Conservation (phyloP, 35 echinoderm and acorn worm genomes). For the Strongylocentrotus purpuratus region DNA sequence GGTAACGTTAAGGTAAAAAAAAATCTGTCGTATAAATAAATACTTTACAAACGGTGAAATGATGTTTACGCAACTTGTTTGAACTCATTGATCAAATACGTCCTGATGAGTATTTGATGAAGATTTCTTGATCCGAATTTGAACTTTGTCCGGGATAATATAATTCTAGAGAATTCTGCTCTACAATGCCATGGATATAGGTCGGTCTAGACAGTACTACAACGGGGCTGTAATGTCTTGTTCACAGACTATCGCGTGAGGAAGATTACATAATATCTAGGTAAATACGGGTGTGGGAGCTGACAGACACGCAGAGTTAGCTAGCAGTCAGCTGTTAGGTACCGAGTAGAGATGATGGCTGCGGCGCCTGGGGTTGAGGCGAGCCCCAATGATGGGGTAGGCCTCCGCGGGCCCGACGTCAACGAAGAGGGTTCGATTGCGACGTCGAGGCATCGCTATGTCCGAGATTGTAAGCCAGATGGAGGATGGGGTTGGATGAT, state of each 20-base stretch:
- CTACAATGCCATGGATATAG: too few relatives aligned
- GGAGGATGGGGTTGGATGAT: slow-evolving; percentile 58
- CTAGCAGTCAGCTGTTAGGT: background rate
- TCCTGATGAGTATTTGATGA: background rate
- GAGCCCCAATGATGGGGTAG: background rate
- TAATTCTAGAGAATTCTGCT: too few relatives aligned
- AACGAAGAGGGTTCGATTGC: background rate
- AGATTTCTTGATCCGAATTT: background rate
- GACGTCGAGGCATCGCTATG: background rate
- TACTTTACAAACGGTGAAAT: too few relatives aligned
- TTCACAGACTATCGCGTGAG: background rate
- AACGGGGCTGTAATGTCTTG: background rate
- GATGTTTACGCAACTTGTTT: background rate
- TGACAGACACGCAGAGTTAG: background rate
- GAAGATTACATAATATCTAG: background rate
- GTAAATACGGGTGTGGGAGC: background rate
- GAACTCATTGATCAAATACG: background rate
- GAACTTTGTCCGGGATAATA: background rate
- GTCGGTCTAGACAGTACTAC: background rate
- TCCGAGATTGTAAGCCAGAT: slow-evolving; percentile 43
- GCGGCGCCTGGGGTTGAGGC: background rate
- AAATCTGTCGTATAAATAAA: too few relatives aligned
- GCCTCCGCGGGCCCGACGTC: background rate
- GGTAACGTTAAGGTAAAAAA: too few relatives aligned
- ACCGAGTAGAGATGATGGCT: background rate